Conservation (phyloP, 2,797 vertebrate species). For the Parotocinclus haroldoi region DNA sequence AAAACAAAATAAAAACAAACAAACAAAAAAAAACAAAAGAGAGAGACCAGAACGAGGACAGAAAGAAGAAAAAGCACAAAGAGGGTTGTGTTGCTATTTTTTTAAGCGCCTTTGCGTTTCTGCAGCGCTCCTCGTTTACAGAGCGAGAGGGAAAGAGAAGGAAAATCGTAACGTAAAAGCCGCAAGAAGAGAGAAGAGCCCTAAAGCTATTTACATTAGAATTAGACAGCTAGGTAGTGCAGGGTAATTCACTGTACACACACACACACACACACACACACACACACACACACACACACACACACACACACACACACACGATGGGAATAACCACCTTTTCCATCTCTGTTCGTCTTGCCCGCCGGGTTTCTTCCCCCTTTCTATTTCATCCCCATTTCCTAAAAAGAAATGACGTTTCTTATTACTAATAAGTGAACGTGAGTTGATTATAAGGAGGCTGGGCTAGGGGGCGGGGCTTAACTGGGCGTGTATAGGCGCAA, state of each 20-base stretch:
- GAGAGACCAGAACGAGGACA: neutral
- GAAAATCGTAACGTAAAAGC: conserved; percentile 30
- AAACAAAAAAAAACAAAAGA: conserved; percentile 31
- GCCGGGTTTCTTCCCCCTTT: conserved; percentile 12
- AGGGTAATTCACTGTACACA: neutral
- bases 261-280: conserved; percentile 17
- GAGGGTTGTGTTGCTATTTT: neutral
- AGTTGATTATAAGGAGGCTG: conserved; percentile 15
- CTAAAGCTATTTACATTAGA: conserved; percentile 39
- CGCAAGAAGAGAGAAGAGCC: conserved; percentile 23
- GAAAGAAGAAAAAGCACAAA: conserved; percentile 31
- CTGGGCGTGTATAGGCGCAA: conserved; percentile 33
- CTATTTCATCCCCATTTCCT: conserved; percentile 24
- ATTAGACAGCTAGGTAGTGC: conserved; percentile 15
- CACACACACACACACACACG: conserved; percentile 13
- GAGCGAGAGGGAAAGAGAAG: no score
- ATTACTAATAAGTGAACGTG: conserved; percentile 19
- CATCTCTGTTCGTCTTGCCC: conserved; percentile 40
- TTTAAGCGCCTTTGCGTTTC: conserved; percentile 11
- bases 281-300: conserved; percentile 16
- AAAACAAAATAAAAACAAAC: conserved; percentile 5
- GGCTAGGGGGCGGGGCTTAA: conserved; percentile 16
- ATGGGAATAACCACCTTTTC: conserved; percentile 56
- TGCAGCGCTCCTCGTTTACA: conserved; percentile 10
- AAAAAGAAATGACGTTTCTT: neutral